These are phyloP conservation scores for Micrasema longulum DNA, from an alignment of 1,140 invertebrate genomes.

Conservation along the genomic window DNA sequence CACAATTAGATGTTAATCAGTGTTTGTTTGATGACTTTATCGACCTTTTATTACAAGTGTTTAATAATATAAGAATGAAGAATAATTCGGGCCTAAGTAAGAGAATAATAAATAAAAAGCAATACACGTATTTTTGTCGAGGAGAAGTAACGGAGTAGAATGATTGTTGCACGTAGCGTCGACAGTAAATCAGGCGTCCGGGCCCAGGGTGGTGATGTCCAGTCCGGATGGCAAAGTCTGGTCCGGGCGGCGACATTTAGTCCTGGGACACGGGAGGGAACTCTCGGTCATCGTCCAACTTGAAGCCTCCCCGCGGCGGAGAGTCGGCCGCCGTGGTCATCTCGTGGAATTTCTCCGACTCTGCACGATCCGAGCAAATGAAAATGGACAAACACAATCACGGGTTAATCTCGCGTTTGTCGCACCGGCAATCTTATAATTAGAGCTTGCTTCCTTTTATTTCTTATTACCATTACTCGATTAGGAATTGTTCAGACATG, in stretches of 20 bases:
- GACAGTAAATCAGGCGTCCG: neutral
- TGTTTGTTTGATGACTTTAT: no score
- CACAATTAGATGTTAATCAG: no score
- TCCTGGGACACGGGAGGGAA: slow-evolving; percentile 85
- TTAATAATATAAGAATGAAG: no score
- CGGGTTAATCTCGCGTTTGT: slow-evolving; percentile 14
- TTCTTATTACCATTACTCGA: no score
- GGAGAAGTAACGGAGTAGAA: slow-evolving; percentile 24
- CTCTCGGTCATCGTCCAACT: slow-evolving; percentile 84
- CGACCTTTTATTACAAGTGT: no score
- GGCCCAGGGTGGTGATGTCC: no score
- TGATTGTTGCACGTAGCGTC: slow-evolving; percentile 24
- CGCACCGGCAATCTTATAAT: neutral
- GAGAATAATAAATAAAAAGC: neutral
- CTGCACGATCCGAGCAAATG: slow-evolving; percentile 67
- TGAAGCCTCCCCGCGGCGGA: slow-evolving; percentile 75
- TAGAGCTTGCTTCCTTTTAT: no score
- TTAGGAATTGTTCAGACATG: no score
- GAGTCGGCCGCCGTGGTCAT: slow-evolving; percentile 77
- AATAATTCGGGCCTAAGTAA: neutral
- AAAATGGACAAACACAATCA: neutral
- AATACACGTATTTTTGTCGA: slow-evolving; percentile 18
- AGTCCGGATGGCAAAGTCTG: no score
- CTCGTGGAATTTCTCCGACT: slow-evolving; percentile 83
- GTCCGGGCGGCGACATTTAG: slow-evolving; percentile 61